A percentile compares a stretch with the other conserved stretches of the same genome.
phyloP scores from a whole-genome alignment of 2,888 invertebrate genomes.

The Eulithis prunata region DNA sequence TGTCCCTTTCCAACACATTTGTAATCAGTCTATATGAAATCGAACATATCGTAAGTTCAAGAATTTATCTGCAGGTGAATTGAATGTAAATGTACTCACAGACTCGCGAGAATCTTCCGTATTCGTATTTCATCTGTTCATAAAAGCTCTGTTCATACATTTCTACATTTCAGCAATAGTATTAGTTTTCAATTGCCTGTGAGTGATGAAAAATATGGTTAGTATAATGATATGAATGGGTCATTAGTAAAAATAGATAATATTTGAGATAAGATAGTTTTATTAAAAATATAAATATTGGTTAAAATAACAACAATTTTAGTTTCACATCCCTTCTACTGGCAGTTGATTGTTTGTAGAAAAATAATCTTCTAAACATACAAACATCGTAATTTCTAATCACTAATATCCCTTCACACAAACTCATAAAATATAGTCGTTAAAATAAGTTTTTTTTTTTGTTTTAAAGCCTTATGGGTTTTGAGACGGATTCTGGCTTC shows the following conservation, averaged over 20 bases:
- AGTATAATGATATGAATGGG: conserved; percentile 2
- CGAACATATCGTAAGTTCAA: conserved; percentile 18
- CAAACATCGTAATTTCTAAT: conserved; percentile 28
- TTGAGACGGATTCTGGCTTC: not conserved
- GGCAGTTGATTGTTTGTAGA: conserved; percentile 36
- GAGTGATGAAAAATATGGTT: conserved; percentile 13
- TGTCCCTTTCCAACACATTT: conserved; percentile 25
- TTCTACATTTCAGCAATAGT: not conserved
- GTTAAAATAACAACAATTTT: conserved; percentile 43
- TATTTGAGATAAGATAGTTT: conserved; percentile 47
- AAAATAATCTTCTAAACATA: conserved; percentile 38
- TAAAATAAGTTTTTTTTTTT: not conserved
- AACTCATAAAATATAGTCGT: conserved; percentile 9
- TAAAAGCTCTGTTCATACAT: conserved; percentile 6
- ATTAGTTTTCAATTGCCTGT: conserved; percentile 13
- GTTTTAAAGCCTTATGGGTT: not conserved
- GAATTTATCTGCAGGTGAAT: conserved; percentile 18
- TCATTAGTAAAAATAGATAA: conserved; percentile 34
- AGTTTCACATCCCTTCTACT: conserved; percentile 23
- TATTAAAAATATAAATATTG: conserved; percentile 56
- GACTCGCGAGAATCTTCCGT: conserved; percentile 9
- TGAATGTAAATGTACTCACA: conserved; percentile 21
- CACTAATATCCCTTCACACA: conserved; percentile 34
- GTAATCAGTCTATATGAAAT: conserved; percentile 29
- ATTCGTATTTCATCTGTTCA: conserved; percentile 20